These are phyloP conservation scores for Drosophila atroscutellata DNA, from an alignment of 2,888 invertebrate genomes.

Conservation along the genomic window DNA sequence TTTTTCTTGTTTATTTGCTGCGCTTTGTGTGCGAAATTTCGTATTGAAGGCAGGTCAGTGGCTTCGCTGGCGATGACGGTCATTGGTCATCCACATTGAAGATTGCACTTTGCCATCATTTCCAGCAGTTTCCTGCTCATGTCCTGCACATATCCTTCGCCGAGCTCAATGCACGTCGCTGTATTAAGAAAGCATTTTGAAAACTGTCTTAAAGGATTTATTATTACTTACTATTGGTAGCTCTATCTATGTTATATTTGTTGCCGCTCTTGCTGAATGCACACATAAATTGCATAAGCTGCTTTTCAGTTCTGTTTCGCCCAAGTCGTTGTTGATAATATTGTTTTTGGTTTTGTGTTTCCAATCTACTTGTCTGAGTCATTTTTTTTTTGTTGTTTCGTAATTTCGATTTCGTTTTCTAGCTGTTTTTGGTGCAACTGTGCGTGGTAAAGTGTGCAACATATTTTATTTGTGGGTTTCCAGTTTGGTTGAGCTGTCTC, in stretches of 20 bases:
- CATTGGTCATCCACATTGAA: conserved; percentile 29
- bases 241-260: conserved; percentile 13
- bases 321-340: neutral
- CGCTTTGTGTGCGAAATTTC: conserved; percentile 12
- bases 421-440: conserved; percentile 45
- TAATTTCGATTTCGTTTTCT: conserved; percentile 2
- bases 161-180: conserved; percentile 41
- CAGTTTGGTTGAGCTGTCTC: conserved; percentile 37
- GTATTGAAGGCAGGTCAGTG: conserved; percentile 41
- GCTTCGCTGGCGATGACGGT: conserved; percentile 26
- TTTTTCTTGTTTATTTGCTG: conserved; percentile 39
- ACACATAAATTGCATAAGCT: conserved; percentile 52
- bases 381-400: conserved; percentile 10
- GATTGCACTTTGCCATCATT: conserved; percentile 36
- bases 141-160: conserved; percentile 51
- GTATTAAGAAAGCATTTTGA: conserved; percentile 61
- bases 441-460: conserved; percentile 66
- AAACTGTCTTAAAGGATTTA: conserved; percentile 65
- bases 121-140: conserved; percentile 50
- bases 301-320: conserved; percentile 31
- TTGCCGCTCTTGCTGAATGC: conserved; percentile 9
- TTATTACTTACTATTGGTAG: conserved; percentile 52
- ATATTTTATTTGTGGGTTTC: conserved; percentile 69
- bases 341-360: conserved; percentile 15
- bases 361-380: conserved; percentile 49